Evolutionary conservation across 2,888 invertebrate genomes (phyloP), one percentile per base, ranked within the genome.

Genomic region (Zaprionus bogoriensis): DNA sequence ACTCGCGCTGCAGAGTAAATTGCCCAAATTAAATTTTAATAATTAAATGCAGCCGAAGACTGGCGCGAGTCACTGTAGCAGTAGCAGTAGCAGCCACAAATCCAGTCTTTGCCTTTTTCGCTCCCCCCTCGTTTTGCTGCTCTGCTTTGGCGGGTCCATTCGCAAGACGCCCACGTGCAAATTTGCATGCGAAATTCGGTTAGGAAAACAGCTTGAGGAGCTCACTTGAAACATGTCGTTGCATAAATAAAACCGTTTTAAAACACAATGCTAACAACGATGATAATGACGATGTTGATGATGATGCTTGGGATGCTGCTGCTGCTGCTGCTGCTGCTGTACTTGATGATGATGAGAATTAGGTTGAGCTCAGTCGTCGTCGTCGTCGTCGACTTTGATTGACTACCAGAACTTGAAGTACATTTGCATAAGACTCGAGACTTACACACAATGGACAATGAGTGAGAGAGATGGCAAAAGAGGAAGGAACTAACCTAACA

Each of bases 1-100:
- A 45, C 17, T 53, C 42, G 12, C n/a, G 19, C 57, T 27, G 48
- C 36, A 52, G 46, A 45, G 60, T 47, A 69, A 81, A 81, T 82
- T 81, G 82, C 69, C 82, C 65, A 77, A 85, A 82, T 82, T 85
- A 85, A 82, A 82, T 82, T 82, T 82, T 82, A 82, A 82, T 82
- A 84, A 84, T 82, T 82, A 82, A 82, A 79, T 74, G 77, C 82
- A 78, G 57, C 53, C 64, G 12, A 57, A 47, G 47, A 28, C 48
- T 38, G 17, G 19, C 17, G 28, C 20, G 48, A 38, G 42, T 32
- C 36, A 45, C 39, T 25, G 52, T 47, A 51, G 20, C 38, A 71
- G 42, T 36, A 52, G 58, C 30, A 20, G 25, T 42, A 71, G 38
- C 45, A 45, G 59, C 32, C 25, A 22, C 53, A 22, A 53, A 36